Percentiles rank a stretch among this genome's conserved stretches.
These are phyloP conservation scores for Danio rerio DNA, from an alignment of 2,113 vertebrate species.

Conservation along the genomic window DNA sequence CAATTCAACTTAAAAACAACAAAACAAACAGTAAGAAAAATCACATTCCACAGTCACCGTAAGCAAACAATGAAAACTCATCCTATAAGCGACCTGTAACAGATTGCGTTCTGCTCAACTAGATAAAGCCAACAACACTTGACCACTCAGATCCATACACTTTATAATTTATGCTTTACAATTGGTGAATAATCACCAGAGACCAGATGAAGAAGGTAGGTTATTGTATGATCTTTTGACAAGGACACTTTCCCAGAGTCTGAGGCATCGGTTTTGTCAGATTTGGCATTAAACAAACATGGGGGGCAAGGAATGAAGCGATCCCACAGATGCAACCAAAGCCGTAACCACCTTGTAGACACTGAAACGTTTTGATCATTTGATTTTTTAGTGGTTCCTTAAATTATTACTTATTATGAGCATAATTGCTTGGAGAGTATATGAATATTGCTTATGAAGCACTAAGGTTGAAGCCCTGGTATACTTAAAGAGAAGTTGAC, in stretches of 20 bases:
- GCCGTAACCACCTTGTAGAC: background rate
- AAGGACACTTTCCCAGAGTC: constrained; percentile 31
- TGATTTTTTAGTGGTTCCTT: constrained; percentile 1
- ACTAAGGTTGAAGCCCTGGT: too few species aligned
- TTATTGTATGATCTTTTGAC: background rate
- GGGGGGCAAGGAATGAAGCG: constrained; percentile 2
- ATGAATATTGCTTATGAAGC: background rate
- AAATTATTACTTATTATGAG: constrained; percentile 9
- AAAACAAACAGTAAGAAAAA: constrained; percentile 23
- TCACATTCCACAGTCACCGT: constrained; percentile 51
- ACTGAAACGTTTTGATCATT: constrained; percentile 2
- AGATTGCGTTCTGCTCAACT: constrained; percentile 33
- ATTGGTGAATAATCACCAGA: background rate
- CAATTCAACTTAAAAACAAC: constrained; percentile 43
- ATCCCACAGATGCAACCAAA: constrained; percentile 1
- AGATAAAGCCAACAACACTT: constrained; percentile 7
- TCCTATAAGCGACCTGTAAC: constrained; percentile 28
- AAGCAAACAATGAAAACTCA: constrained; percentile 18
- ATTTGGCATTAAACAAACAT: constrained; percentile 21
- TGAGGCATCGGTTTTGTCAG: constrained; percentile 16
- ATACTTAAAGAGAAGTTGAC: too few species aligned
- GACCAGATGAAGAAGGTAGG: background rate
- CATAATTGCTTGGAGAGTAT: background rate
- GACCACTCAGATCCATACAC: background rate
- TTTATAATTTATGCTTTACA: constrained; percentile 2